Evolutionary conservation across 1,140 invertebrate species (phyloP).

Genomic region (Magallana ariakensis): DNA sequence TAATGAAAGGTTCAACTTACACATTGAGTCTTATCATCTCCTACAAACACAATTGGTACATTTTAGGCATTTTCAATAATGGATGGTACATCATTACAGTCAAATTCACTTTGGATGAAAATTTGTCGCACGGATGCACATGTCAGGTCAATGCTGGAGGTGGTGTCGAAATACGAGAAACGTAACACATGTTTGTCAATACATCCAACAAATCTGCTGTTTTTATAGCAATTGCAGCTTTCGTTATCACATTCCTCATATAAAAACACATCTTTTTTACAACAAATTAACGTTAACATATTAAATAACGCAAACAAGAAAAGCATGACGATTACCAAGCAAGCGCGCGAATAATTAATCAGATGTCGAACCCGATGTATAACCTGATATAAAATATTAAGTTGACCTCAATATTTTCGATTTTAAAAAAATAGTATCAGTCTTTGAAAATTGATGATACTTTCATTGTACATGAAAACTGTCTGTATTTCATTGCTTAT

Average conservation of each 20-base stretch:
- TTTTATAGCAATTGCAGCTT: not conserved
- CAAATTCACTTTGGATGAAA: too few species aligned
- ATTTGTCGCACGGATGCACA: not conserved
- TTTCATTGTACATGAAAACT: not conserved
- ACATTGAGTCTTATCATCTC: not conserved
- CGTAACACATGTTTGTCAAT: not conserved
- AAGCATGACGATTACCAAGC: not conserved
- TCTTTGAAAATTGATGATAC: not conserved
- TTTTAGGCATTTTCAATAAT: slow-evolving; percentile 1
- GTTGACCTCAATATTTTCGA: not conserved
- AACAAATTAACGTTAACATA: slow-evolving; percentile 8
- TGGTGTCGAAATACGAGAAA: not conserved
- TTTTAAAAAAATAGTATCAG: not conserved
- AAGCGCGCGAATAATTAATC: slow-evolving; percentile 4
- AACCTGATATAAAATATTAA: not conserved
- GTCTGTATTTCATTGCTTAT: not conserved
- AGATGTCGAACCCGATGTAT: not conserved
- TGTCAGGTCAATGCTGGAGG: not conserved
- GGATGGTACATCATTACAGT: not conserved
- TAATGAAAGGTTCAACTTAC: not conserved
- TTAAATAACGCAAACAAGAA: slow-evolving; percentile 8
- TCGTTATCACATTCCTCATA: slow-evolving; percentile 5
- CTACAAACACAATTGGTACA: slow-evolving; percentile 4
- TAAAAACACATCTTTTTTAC: slow-evolving; percentile 9
- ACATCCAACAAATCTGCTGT: not conserved